Conservation (phyloP, 2,113 vertebrate species). For the Salvelinus alpinus region DNA sequence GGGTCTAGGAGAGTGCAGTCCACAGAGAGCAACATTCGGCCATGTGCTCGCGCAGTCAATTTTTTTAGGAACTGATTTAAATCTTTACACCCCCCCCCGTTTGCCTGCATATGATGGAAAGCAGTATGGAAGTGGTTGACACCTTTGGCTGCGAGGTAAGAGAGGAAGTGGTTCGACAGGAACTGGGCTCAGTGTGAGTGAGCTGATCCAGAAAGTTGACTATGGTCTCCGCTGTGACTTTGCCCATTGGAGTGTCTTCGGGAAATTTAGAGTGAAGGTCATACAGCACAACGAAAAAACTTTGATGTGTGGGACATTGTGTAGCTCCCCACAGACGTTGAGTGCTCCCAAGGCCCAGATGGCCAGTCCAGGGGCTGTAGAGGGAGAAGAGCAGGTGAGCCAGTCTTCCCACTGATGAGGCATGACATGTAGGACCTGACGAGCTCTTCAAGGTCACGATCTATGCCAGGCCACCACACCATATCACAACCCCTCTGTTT, state of each 20-base stretch:
- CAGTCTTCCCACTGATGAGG: too few relatives aligned
- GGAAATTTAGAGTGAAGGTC: constrained; percentile 32
- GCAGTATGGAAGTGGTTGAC: constrained; percentile 4
- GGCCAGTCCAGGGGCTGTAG: too few relatives aligned
- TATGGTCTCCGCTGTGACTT: neutral
- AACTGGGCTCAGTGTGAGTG: too few relatives aligned
- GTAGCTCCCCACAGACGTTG: too few relatives aligned
- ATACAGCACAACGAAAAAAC: constrained; percentile 18
- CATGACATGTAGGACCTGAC: neutral
- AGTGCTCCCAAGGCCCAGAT: constrained; percentile 7
- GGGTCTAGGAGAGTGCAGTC: neutral
- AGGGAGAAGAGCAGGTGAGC: neutral
- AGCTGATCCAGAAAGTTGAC: neutral
- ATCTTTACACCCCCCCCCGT: neutral
- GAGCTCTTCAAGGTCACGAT: too few relatives aligned
- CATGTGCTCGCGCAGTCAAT: constrained; percentile 5
- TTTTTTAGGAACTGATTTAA: constrained; percentile 9
- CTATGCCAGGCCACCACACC: too few relatives aligned
- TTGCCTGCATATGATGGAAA: neutral
- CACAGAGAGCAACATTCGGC: neutral
- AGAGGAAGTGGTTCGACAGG: neutral
- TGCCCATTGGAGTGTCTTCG: neutral
- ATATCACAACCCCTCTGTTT: neutral
- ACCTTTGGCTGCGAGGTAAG: neutral
- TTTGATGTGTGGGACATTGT: neutral